Percentiles rank a stretch among this genome's conserved stretches.
Conservation (phyloP, 1,140 invertebrate genomes). For the Rhagoletis zephyria region DNA sequence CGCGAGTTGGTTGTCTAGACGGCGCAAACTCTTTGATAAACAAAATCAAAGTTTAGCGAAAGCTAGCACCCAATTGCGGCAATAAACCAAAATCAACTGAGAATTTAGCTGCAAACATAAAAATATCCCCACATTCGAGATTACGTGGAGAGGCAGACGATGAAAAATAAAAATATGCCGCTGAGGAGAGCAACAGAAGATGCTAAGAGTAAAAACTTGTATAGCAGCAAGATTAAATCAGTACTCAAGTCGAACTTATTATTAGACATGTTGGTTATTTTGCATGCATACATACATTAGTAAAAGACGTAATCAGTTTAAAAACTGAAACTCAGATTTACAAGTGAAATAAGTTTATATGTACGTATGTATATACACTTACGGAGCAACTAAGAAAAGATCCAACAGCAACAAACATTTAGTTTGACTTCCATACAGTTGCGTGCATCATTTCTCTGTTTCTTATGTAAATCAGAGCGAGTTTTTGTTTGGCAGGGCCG, state of each 20-base stretch:
- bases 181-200: not conserved
- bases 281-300: too few relatives aligned
- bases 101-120: constrained; percentile 56
- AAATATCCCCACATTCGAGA: constrained; percentile 45
- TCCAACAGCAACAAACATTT: too few relatives aligned
- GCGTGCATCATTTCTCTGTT: too few relatives aligned
- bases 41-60: constrained; percentile 57
- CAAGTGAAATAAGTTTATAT: too few relatives aligned
- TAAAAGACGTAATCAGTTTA: too few relatives aligned
- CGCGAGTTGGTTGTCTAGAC: constrained; percentile 55
- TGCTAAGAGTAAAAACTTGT: not conserved
- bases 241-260: not conserved
- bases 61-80: constrained; percentile 55
- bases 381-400: too few relatives aligned
- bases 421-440: too few relatives aligned
- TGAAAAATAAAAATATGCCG: not conserved
- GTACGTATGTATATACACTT: too few relatives aligned
- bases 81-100: constrained; percentile 39
- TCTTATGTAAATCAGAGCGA: too few relatives aligned
- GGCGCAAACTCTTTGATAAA: constrained; percentile 62
- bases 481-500: too few relatives aligned
- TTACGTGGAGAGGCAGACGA: constrained; percentile 19
- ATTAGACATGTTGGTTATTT: too few relatives aligned
- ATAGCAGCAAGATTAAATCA: not conserved
- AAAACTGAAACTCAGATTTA: too few relatives aligned